Evolutionary conservation across 2,797 vertebrate genomes (phyloP), one percentile per base, ranked within the genome.

Genomic region (Alexandromys oeconomus): DNA sequence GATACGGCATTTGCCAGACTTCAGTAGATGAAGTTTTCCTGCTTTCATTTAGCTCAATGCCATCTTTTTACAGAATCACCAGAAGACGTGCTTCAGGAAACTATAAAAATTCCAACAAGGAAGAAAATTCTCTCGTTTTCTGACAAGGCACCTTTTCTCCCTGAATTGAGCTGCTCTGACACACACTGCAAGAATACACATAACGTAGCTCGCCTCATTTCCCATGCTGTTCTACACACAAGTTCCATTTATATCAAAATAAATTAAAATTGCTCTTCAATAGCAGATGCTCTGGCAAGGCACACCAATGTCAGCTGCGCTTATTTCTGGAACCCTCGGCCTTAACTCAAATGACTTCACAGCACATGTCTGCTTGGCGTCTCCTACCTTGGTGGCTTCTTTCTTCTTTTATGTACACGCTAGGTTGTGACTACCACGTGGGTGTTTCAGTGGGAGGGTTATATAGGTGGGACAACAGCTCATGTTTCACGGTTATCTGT

Each of bases 231-330:
- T 94, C 89, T 91, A 90, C 86, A 92, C 79, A 93, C 37, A 93
- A n/a, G 96, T 98, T 98, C 97, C 97, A 97, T 98, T 98, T 96
- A 95, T 97, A 97, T 90, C 25, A 89, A 97, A 98, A 97, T 96
- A 98, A 98, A 98, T 97, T 98, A 97, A 97, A 98, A 97, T 89
- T 85, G 96, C 87, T 93, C 96, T 97, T 98, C 96, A 98, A 97
- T 87, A 97, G 93, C 97, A 98, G 97, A 97, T 97, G 97, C 67
- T 96, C 91, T 95, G 89, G 94, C 96, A 96, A 71, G 77, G 92
- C 31, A 93, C 51, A 93, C 67, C 65, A 89, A 74, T 59, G 89
- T 95, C 95, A 97, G 92, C 94, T 95, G 92, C 10, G 74, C 76
- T 37, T 93, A 91, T 96, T 92, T 95, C 92, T 17, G 92, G 81